These are phyloP conservation scores for Diabrotica undecimpunctata DNA, from an alignment of 1,140 invertebrate genomes.

Conservation along the genomic window DNA sequence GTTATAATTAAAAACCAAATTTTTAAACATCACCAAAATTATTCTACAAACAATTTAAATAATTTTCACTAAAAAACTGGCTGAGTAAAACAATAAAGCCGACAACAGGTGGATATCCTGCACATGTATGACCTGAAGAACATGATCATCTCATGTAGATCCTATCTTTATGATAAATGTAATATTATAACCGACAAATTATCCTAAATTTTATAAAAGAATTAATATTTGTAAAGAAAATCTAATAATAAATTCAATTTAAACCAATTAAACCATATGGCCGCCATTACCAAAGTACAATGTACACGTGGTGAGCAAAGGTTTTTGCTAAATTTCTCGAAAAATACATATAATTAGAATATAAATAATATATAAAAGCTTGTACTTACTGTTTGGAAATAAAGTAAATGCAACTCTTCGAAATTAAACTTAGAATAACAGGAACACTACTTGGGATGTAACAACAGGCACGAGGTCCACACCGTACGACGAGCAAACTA, in stretches of 20 bases:
- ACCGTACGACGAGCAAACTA: constrained; percentile 41
- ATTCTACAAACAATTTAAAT: too few species aligned
- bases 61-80: background rate
- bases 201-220: constrained; percentile 1
- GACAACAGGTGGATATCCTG: constrained; percentile 19
- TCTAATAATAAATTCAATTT: background rate
- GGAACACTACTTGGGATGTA: constrained; percentile 32
- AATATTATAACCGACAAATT: background rate
- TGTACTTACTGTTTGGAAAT: constrained; percentile 42
- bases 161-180: background rate
- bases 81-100: constrained; percentile 11
- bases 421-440: constrained; percentile 32
- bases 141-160: background rate
- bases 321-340: constrained; percentile 27
- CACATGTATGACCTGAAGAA: constrained; percentile 5
- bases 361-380: constrained; percentile 16
- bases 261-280: constrained; percentile 42
- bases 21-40: too few species aligned
- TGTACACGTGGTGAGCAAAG: constrained; percentile 44
- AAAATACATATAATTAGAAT: constrained; percentile 18
- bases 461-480: constrained; percentile 38
- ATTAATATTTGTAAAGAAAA: background rate
- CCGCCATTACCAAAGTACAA: constrained; percentile 37
- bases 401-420: constrained; percentile 40
- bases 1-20: background rate